Evolutionary conservation across 2,888 invertebrate genomes (phyloP).

Genomic region (Nebria salina): DNA sequence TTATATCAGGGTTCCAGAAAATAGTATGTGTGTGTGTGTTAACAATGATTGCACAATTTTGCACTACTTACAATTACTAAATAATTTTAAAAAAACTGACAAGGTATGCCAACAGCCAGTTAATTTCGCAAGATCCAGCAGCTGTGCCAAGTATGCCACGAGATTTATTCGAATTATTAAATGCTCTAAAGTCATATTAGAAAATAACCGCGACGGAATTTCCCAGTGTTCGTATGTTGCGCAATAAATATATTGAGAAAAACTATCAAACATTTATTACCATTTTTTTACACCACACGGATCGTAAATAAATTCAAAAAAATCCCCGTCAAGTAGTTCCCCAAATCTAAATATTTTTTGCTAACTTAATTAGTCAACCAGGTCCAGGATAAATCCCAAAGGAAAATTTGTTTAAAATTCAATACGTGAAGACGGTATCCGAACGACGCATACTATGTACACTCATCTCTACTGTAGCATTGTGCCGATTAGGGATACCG

Average conservation of each 20-base stretch:
- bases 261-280: not conserved
- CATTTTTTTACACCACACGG: not conserved
- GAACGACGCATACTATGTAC: too few relatives aligned
- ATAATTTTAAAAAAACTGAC: not conserved
- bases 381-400: too few relatives aligned
- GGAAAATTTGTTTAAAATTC: too few relatives aligned
- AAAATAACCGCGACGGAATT: not conserved
- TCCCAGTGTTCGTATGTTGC: not conserved
- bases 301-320: not conserved
- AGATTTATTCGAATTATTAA: not conserved
- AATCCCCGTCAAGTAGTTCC: not conserved
- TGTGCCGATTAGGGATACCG: not conserved
- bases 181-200: not conserved
- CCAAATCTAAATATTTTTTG: not conserved
- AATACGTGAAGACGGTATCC: too few relatives aligned
- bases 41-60: not conserved
- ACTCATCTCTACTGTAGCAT: too few relatives aligned
- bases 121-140: not conserved
- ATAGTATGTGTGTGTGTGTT: not conserved
- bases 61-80: not conserved
- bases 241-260: not conserved
- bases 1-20: not conserved
- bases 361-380: too few relatives aligned
- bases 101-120: not conserved
- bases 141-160: not conserved